These are phyloP conservation scores for Mustelus asterias DNA, from an alignment of 2,113 vertebrate species.

Conservation along the genomic window DNA sequence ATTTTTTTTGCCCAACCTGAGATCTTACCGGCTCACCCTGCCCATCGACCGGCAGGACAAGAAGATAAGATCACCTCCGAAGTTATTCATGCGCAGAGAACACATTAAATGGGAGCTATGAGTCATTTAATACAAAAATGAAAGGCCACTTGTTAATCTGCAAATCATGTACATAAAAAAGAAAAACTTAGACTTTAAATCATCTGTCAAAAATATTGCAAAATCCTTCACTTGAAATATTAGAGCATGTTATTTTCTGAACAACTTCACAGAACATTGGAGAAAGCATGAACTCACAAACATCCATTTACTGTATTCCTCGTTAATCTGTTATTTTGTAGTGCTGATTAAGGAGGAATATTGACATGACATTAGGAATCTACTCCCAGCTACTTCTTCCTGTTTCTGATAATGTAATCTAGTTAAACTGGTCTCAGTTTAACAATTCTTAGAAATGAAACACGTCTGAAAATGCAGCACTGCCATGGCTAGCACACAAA, in stretches of 20 bases:
- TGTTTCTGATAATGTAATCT: not conserved
- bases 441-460: not conserved
- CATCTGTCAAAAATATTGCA: not conserved
- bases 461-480: too few relatives aligned
- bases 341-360: not conserved
- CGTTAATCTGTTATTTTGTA: not conserved
- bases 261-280: not conserved
- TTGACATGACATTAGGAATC: not conserved
- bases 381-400: too few relatives aligned
- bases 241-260: not conserved
- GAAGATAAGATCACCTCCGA: too few relatives aligned
- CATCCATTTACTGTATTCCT: not conserved
- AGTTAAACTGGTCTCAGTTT: not conserved
- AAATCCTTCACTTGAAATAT: not conserved
- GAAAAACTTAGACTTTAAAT: not conserved
- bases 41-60: too few relatives aligned
- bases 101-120: not conserved
- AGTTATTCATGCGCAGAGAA: not conserved
- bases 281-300: not conserved
- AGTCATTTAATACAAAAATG: not conserved
- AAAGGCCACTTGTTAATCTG: not conserved
- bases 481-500: not conserved
- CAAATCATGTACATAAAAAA: not conserved
- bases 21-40: too few relatives aligned
- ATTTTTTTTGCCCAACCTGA: too few relatives aligned